phyloP scores from a whole-genome alignment of 1,140 invertebrate species.

The Sesamia nonagrioides region DNA sequence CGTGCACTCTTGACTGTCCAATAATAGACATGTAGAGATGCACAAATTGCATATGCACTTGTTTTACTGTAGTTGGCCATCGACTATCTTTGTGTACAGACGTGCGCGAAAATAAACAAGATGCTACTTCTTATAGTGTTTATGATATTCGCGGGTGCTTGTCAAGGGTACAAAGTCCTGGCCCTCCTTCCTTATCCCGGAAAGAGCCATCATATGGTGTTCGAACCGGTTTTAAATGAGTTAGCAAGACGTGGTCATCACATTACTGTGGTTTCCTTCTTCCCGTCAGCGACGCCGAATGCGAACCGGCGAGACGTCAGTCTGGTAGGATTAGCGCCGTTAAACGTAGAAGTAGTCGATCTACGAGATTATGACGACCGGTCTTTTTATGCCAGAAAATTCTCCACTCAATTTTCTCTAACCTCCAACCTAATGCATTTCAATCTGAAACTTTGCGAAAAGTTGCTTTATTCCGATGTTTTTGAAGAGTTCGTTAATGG shows the following conservation, averaged over 20 bases:
- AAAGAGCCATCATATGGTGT: slow-evolving; percentile 91
- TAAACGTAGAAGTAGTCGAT: slow-evolving; percentile 62
- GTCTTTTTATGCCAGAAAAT: slow-evolving; percentile 52
- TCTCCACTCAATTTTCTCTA: slow-evolving; percentile 52
- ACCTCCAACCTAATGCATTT: slow-evolving; percentile 47
- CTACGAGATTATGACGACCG: slow-evolving; percentile 50
- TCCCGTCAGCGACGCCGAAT: slow-evolving; percentile 73
- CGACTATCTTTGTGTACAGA: slow-evolving; percentile 23
- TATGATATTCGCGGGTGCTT: slow-evolving; percentile 22
- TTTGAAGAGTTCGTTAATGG: slow-evolving; percentile 81
- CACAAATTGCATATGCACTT: neutral
- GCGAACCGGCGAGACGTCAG: slow-evolving; percentile 63
- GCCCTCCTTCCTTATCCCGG: slow-evolving; percentile 90
- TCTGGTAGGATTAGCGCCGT: slow-evolving; percentile 56
- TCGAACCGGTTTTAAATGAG: slow-evolving; percentile 89
- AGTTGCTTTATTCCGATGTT: slow-evolving; percentile 73
- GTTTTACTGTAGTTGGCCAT: slow-evolving; percentile 22
- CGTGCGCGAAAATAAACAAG: slow-evolving; percentile 3
- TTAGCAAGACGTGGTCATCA: slow-evolving; percentile 90
- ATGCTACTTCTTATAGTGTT: slow-evolving; percentile 43
- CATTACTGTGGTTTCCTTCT: slow-evolving; percentile 90
- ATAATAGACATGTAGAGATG: slow-evolving; percentile 35
- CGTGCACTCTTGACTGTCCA: slow-evolving; percentile 7
- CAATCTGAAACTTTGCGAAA: slow-evolving; percentile 58
- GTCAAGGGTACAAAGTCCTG: slow-evolving; percentile 83